Evolutionary conservation across 1,140 invertebrate species (phyloP).

Genomic region (Meloidogyne hapla): DNA sequence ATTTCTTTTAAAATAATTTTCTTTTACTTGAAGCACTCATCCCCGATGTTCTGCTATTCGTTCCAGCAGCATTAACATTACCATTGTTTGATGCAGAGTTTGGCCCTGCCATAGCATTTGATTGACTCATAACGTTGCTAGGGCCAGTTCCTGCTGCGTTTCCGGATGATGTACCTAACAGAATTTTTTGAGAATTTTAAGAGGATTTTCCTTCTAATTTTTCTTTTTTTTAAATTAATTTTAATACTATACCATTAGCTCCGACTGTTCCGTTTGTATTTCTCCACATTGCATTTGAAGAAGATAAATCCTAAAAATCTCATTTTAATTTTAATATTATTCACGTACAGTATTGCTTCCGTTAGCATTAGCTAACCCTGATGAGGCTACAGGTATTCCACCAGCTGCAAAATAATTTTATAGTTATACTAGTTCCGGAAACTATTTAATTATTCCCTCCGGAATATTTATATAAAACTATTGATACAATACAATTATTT

Average conservation of each 20-base stretch:
- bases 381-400: not conserved
- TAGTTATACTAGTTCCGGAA: too few species aligned
- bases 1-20: not conserved
- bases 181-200: not conserved
- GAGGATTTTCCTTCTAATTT: too few species aligned
- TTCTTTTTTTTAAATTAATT: not conserved
- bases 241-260: constrained; percentile 5
- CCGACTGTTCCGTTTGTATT: constrained; percentile 12
- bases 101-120: constrained; percentile 12
- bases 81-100: not conserved
- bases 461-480: too few species aligned
- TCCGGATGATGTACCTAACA: constrained; percentile 12
- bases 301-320: not conserved
- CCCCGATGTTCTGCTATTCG: not conserved
- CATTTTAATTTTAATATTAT: not conserved
- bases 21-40: constrained; percentile 2
- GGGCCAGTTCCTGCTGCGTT: not conserved
- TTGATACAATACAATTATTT: too few species aligned
- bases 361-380: not conserved
- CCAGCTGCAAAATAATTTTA: not conserved
- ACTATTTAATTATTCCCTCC: too few species aligned
- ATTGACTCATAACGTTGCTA: constrained; percentile 6
- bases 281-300: constrained; percentile 25
- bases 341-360: not conserved
- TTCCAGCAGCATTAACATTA: not conserved